Evolutionary conservation across 2,113 vertebrate genomes (phyloP).

Genomic region (Chaenogobius annularis): DNA sequence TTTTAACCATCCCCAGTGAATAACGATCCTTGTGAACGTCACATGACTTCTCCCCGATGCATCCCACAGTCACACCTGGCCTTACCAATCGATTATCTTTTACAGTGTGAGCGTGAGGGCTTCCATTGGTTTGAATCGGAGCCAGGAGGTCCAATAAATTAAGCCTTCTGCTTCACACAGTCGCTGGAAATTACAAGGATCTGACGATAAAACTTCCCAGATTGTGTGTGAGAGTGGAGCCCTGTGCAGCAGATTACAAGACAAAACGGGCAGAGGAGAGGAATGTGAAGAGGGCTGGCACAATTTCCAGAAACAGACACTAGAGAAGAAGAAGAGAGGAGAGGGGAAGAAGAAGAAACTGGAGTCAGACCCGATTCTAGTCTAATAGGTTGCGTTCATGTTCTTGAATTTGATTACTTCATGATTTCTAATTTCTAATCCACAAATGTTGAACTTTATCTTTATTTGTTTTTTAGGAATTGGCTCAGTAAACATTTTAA

Average conservation of each 20-base stretch:
- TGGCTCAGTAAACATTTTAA: too few relatives aligned
- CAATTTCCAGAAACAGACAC: conserved; percentile 19
- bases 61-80: conserved; percentile 24
- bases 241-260: conserved; percentile 35
- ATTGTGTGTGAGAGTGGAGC: conserved; percentile 19
- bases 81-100: conserved; percentile 20
- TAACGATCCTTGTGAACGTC: not conserved
- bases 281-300: conserved; percentile 42
- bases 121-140: conserved; percentile 6
- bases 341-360: conserved; percentile 4
- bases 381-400: conserved; percentile 28
- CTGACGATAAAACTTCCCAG: conserved; percentile 18
- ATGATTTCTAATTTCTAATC: too few relatives aligned
- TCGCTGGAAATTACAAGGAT: conserved; percentile 24
- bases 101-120: conserved; percentile 14
- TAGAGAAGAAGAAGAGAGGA: conserved; percentile 1
- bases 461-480: too few relatives aligned
- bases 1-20: not conserved
- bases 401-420: too few relatives aligned
- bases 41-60: conserved; percentile 11
- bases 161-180: conserved; percentile 22
- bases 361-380: conserved; percentile 45
- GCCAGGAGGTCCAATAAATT: conserved; percentile 18
- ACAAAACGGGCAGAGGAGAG: conserved; percentile 40
- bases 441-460: too few relatives aligned